A percentile compares a stretch with the other conserved stretches of the same genome.
Evolutionary conservation across 37 sponge, comb jelly and placozoan genomes (phyloP).

Genomic region (Cliona cf. orientalis): DNA sequence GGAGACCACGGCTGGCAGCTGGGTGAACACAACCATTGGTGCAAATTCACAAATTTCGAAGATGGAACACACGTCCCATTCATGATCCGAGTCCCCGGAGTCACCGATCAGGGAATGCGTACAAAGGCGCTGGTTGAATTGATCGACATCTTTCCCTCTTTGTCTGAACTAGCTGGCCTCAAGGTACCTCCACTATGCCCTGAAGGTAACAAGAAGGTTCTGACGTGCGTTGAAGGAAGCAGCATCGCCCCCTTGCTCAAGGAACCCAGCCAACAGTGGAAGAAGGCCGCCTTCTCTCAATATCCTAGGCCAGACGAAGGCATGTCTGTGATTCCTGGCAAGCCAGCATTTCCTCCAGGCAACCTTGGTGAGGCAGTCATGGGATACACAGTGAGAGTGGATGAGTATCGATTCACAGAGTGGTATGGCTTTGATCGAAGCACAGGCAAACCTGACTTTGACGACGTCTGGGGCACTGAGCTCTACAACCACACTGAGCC

Average conservation of each 20-base stretch:
- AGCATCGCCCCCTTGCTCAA: conserved; percentile 25
- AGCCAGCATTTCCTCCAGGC: conserved; percentile 17
- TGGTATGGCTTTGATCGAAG: conserved; percentile 30
- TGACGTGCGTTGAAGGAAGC: conserved; percentile 27
- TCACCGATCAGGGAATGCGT: conserved; percentile 4
- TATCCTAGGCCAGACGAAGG: conserved; percentile 15
- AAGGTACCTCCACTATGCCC: conserved; percentile 18
- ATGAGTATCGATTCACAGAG: conserved; percentile 50
- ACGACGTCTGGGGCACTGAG: conserved; percentile 26
- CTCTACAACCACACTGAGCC: conserved; percentile 42
- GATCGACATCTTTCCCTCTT: conserved; percentile 46
- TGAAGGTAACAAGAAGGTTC: neutral
- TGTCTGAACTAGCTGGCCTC: conserved; percentile 32
- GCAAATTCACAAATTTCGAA: conserved; percentile 55
- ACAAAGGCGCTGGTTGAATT: conserved; percentile 24
- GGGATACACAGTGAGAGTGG: conserved; percentile 37
- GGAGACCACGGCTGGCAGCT: conserved; percentile 59
- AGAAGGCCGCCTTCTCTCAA: conserved; percentile 55
- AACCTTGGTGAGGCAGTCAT: conserved; percentile 33
- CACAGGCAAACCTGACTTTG: conserved; percentile 12
- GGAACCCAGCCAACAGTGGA: conserved; percentile 34
- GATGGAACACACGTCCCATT: conserved; percentile 53
- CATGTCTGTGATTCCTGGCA: neutral
- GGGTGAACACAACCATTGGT: conserved; percentile 34
- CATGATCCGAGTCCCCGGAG: conserved; percentile 44